phyloP scores from a whole-genome alignment of 2,888 invertebrate genomes.

The Zaprionus bogoriensis region DNA sequence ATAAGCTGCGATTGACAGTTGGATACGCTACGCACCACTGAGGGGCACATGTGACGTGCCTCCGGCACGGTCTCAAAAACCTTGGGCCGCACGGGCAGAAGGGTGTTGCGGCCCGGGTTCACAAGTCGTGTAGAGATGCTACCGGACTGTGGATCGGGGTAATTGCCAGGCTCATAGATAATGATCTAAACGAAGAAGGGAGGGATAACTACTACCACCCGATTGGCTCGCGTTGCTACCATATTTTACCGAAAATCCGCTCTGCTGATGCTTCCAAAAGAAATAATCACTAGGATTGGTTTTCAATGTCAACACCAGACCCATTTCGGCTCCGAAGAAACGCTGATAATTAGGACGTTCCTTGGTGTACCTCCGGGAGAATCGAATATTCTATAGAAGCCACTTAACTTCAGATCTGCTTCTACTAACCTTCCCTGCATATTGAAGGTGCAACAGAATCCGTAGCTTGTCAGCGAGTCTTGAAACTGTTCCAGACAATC shows the following conservation, averaged over 20 bases:
- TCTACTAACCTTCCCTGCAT: conserved; percentile 41
- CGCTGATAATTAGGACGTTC: conserved; percentile 36
- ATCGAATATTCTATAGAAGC: accelerated
- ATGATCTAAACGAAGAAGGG: conserved; percentile 28
- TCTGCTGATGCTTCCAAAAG: conserved; percentile 83
- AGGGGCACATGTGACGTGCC: conserved; percentile 53
- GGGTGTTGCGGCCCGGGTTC: conserved; percentile 37
- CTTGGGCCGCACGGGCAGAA: conserved; percentile 53
- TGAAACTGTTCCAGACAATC: conserved; percentile 74
- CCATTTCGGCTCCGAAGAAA: conserved; percentile 81
- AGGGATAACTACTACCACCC: not conserved
- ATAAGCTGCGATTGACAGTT: conserved; percentile 5
- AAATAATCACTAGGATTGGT: conserved; percentile 85
- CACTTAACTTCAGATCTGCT: too few relatives aligned
- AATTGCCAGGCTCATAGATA: conserved; percentile 54
- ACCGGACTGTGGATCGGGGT: conserved; percentile 66
- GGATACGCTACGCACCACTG: conserved; percentile 32
- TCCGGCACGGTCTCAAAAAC: conserved; percentile 63
- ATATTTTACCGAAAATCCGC: conserved; percentile 84
- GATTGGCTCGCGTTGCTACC: not conserved
- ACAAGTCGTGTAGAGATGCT: conserved; percentile 51
- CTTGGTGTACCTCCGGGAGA: conserved; percentile 40
- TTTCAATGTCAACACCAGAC: conserved; percentile 84
- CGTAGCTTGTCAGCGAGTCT: conserved; percentile 80
- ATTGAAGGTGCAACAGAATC: conserved; percentile 83